Evolutionary conservation across 2,113 vertebrate species (phyloP).

Genomic region (Pangasianodon hypophthalmus): DNA sequence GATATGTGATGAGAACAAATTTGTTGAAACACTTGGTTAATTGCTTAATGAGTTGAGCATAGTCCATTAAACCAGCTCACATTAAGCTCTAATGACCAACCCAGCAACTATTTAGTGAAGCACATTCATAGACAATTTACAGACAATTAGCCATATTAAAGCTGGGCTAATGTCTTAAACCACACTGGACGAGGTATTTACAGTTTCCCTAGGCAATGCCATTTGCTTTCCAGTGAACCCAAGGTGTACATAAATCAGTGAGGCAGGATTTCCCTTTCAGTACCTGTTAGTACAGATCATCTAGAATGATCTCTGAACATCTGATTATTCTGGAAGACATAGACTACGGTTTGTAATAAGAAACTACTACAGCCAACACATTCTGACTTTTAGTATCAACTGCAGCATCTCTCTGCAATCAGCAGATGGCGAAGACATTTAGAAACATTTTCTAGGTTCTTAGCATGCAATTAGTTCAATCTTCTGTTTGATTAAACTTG

Average conservation of each 20-base stretch:
- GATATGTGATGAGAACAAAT: neutral
- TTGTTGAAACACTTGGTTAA: conserved; percentile 12
- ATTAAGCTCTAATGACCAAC: conserved; percentile 6
- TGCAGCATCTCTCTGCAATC: neutral
- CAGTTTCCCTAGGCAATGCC: neutral
- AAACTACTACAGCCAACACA: neutral
- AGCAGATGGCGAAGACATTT: neutral
- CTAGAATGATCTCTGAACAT: too few relatives aligned
- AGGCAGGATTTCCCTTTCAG: neutral
- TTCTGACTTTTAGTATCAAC: neutral
- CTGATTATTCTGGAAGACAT: too few relatives aligned
- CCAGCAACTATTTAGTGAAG: neutral
- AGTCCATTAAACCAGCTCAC: conserved; percentile 5
- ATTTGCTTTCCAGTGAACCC: neutral
- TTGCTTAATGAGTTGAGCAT: conserved; percentile 6
- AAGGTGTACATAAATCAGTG: neutral
- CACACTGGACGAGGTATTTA: neutral
- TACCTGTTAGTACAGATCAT: neutral
- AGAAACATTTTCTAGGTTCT: neutral
- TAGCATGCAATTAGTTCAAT: neutral
- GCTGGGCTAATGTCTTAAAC: neutral
- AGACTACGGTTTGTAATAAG: neutral
- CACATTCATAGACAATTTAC: neutral
- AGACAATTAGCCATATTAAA: conserved; percentile 11
- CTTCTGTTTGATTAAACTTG: neutral